These are phyloP conservation scores for Elgonia sp. DNA, from an alignment of 2,888 invertebrate genomes.

Conservation along the genomic window DNA sequence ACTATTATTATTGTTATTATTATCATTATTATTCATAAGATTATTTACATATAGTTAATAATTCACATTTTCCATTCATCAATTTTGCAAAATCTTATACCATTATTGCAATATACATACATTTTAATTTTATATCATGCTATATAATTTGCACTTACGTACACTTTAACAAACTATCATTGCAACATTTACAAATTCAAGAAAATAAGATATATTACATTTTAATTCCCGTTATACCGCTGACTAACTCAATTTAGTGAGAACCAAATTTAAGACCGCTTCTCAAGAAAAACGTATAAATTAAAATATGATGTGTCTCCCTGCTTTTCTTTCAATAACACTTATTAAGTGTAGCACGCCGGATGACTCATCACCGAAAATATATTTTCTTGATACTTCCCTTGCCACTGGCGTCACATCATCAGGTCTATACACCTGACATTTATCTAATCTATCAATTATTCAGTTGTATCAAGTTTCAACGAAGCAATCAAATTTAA, in stretches of 20 bases:
- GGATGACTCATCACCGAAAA: constrained; percentile 41
- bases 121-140: too few species aligned
- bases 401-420: constrained; percentile 2
- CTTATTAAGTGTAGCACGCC: constrained; percentile 18
- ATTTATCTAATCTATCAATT: constrained; percentile 50
- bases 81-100: too few species aligned
- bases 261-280: constrained; percentile 2
- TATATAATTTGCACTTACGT: neutral
- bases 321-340: constrained; percentile 29
- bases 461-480: constrained; percentile 10
- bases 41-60: too few species aligned
- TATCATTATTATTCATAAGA: too few species aligned
- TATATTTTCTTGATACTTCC: constrained; percentile 20
- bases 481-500: constrained; percentile 9
- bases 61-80: too few species aligned
- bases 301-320: constrained; percentile 8
- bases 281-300: constrained; percentile 27
- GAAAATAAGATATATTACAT: neutral
- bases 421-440: constrained; percentile 8
- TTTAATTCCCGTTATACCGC: neutral
- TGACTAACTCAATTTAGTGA: constrained; percentile 18
- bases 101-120: too few species aligned
- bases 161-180: neutral
- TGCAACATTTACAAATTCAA: neutral
- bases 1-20: too few species aligned